These are phyloP conservation scores for Sarotherodon lohbergeri DNA, from an alignment of 2,113 vertebrate genomes.

Conservation along the genomic window DNA sequence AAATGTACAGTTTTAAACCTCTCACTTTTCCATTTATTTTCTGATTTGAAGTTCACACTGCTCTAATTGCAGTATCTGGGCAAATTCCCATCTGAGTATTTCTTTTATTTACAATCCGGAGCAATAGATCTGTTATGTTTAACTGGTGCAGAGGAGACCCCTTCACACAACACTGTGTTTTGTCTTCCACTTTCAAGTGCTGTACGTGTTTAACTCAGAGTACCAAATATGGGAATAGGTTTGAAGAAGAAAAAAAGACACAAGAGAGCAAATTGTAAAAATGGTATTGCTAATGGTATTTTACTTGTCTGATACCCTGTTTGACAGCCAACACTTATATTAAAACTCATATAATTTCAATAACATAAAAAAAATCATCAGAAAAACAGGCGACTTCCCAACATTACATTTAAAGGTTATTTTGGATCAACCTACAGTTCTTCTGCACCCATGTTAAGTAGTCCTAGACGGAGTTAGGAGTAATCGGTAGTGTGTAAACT, in stretches of 20 bases:
- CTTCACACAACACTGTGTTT: background rate
- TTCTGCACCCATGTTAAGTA: background rate
- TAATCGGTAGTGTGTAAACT: background rate
- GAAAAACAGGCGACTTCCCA: rapidly evolving
- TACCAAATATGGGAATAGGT: background rate
- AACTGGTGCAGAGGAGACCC: background rate
- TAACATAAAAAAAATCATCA: background rate
- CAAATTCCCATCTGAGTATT: background rate
- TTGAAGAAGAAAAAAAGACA: background rate
- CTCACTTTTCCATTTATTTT: background rate
- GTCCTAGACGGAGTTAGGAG: background rate
- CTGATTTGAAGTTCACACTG: background rate
- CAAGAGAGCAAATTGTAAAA: background rate
- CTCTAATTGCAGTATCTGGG: constrained; percentile 30
- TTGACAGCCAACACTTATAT: background rate
- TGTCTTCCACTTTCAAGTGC: background rate
- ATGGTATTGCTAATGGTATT: background rate
- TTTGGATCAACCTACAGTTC: background rate
- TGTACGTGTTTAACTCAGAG: background rate
- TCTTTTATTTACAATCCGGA: constrained; percentile 2
- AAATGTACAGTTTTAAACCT: background rate
- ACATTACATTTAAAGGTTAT: background rate
- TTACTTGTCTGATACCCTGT: background rate
- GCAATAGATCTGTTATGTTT: background rate
- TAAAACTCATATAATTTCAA: background rate